Evolutionary conservation across 2,888 invertebrate species (phyloP).

Genomic region (Gastracanthus pulcherrimus): DNA sequence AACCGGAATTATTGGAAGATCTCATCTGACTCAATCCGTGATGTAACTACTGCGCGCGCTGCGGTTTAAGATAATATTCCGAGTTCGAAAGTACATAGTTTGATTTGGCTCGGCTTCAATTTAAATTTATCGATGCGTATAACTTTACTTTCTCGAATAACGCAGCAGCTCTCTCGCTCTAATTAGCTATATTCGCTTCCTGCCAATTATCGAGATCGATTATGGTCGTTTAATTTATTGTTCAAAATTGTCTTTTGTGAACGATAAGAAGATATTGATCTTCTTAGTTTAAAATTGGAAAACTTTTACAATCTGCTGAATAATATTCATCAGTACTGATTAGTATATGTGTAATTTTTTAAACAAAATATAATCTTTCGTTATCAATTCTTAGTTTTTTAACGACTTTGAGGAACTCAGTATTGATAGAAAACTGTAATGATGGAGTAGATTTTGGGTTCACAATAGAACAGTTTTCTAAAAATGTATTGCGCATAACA

Average conservation of each 20-base stretch:
- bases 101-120: constrained; percentile 29
- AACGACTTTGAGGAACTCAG: no score
- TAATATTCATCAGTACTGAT: not conserved
- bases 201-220: constrained; percentile 24
- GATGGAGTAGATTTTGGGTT: no score
- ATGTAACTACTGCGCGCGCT: constrained; percentile 43
- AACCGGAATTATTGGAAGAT: constrained; percentile 47
- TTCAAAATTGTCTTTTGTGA: not conserved
- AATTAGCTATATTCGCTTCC: constrained; percentile 33
- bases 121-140: constrained; percentile 42
- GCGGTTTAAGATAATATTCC: constrained; percentile 42
- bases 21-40: constrained; percentile 37
- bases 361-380: no score
- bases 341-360: no score
- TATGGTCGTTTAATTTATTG: not conserved
- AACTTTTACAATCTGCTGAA: no score
- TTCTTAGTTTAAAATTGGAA: not conserved
- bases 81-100: constrained; percentile 45
- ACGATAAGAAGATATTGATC: not conserved
- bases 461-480: no score
- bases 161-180: not conserved
- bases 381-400: no score
- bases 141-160: constrained; percentile 9
- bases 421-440: no score
- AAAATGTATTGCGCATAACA: no score